phyloP scores from a whole-genome alignment of 64 coral and sea anemone species.

The Astreopora myriophthalma region DNA sequence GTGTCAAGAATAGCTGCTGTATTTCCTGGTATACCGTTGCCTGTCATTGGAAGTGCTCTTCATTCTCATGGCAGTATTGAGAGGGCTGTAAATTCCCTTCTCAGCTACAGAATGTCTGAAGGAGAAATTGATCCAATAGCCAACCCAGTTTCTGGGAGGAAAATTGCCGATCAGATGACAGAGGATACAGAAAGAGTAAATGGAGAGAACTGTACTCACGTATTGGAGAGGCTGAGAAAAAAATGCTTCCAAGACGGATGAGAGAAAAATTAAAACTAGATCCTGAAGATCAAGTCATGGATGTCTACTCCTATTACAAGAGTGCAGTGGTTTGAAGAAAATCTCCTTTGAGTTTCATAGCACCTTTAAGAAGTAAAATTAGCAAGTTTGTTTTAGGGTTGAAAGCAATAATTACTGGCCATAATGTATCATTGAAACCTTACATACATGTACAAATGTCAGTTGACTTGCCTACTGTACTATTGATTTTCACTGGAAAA shows the following conservation, averaged over 20 bases:
- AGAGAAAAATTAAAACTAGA: not conserved
- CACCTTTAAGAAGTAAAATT: not conserved
- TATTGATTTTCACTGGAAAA: not conserved
- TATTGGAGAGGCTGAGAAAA: too few relatives aligned
- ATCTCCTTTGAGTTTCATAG: not conserved
- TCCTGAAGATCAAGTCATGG: not conserved
- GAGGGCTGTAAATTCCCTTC: not conserved
- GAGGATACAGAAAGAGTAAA: not conserved
- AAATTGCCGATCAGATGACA: not conserved
- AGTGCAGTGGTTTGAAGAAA: not conserved
- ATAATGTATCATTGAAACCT: not conserved
- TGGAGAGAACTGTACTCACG: not conserved
- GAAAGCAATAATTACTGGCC: not conserved
- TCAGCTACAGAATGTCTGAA: not conserved
- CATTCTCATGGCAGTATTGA: not conserved
- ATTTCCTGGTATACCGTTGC: conserved; percentile 6
- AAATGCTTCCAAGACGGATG: too few relatives aligned
- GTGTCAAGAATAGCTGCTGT: not conserved
- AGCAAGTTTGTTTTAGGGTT: not conserved
- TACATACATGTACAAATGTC: not conserved
- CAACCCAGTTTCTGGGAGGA: not conserved
- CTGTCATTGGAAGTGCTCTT: not conserved
- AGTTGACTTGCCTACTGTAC: not conserved
- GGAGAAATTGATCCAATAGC: not conserved
- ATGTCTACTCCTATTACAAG: not conserved